Base-by-base conservation (phyloP, 2,888 invertebrate genomes). In the Drosophila barbarae region DNA sequence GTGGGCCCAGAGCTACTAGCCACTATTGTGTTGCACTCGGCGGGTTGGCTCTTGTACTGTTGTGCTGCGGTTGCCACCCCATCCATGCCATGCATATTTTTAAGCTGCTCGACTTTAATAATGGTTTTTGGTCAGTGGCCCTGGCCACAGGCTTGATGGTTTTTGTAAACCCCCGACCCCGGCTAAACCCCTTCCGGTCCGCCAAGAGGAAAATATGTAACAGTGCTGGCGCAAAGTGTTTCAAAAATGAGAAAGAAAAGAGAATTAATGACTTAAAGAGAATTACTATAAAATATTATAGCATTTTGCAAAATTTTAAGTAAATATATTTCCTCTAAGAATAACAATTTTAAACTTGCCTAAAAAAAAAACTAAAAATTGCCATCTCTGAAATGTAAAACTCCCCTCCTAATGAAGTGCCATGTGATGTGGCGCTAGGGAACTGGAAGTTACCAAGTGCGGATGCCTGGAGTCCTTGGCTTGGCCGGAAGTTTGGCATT, bases 51-150 rank as follows among this genome's bases (percentile, higher is more conserved):
- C 9, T 13, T 46, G 12, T 18, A 28, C 15, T 49, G 39, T 35
- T 42, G 30, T 69, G 52, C 15, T 69, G 68, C 38, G 69, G 65
- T 68, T 81, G 65, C 76, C 74, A 50, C 78, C 70, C 78, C 18
- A 8, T 2, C 30, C 30, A 13, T 69, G 74, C 65, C 71, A 76
- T 79, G 78, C 82, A 79, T 81, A 80, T 77, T 82, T 78, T 76
- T 67, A 74, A 76, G 79, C 70, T 73, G 73, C 70, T 74, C 36
- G 66, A 76, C 79, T 82, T 79, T 82, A 79, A 79, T 82, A 79
- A 82, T 79, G 82, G 76, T 73, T 81, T 81, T 78, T 61, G 79
- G 79, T 76, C 64, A 73, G 77, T 44, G 58, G 61, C 61, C 28
- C 69, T 55, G 21, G 47, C 76, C 72, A 57, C 72, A 79, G 76